Conservation (phyloP, 2,888 invertebrate genomes). For the Seira sanloemensis region DNA sequence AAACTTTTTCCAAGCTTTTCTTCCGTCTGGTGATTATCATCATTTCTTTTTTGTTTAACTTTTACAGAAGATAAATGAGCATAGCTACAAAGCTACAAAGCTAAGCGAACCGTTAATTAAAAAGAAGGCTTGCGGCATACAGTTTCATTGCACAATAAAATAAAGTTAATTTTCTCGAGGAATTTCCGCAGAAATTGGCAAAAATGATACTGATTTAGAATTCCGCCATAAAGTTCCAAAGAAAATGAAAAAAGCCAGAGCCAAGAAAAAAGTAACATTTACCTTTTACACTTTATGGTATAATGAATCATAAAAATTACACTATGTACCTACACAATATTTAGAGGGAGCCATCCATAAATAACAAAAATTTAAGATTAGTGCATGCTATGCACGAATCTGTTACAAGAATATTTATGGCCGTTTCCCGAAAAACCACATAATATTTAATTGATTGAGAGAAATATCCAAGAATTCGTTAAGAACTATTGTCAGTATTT, state of each 20-base stretch:
- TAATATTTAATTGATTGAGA: no score
- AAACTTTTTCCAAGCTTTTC: background rate
- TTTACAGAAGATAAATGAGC: background rate
- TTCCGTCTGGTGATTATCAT: background rate
- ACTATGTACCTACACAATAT: no score
- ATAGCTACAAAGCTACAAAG: background rate
- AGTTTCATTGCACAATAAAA: background rate
- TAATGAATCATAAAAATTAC: no score
- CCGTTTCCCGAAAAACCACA: no score
- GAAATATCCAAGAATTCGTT: no score
- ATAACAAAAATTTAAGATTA: no score
- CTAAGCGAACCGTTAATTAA: background rate
- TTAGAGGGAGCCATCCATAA: no score
- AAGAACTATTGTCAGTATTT: no score
- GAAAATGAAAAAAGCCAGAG: background rate
- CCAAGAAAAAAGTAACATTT: background rate
- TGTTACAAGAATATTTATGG: no score
- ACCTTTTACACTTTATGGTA: background rate
- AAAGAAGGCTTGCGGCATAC: background rate
- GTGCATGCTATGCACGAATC: no score
- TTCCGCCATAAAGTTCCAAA: no score
- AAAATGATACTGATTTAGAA: no score
- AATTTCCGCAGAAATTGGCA: background rate
- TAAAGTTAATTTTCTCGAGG: background rate
- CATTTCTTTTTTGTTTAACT: background rate